These are phyloP conservation scores for Carcharodon carcharias DNA, from an alignment of 2,797 vertebrate species.

Conservation along the genomic window DNA sequence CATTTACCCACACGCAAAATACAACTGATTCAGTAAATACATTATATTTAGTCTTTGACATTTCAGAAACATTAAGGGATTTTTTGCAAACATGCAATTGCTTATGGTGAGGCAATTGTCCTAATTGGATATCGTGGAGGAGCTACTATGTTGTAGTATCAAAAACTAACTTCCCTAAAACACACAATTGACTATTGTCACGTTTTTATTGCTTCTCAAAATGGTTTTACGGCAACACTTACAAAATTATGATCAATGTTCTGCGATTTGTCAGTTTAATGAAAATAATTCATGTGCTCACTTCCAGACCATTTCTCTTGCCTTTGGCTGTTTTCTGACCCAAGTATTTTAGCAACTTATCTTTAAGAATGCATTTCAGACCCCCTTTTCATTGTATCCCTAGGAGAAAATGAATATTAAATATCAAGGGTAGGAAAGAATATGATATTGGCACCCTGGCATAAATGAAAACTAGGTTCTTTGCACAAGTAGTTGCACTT, in stretches of 20 bases:
- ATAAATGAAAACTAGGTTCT: background rate
- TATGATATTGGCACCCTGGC: background rate
- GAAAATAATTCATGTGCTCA: background rate
- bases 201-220: background rate
- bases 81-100: background rate
- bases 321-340: background rate
- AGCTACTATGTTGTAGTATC: background rate
- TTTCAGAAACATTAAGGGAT: background rate
- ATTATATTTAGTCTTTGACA: background rate
- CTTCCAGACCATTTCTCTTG: background rate
- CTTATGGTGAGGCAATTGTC: background rate
- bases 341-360: background rate
- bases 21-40: conserved; percentile 11
- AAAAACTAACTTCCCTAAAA: background rate
- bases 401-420: background rate
- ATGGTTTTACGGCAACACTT: background rate
- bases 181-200: background rate
- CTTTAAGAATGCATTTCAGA: background rate
- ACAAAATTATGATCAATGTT: background rate
- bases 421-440: background rate
- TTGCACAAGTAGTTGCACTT: background rate
- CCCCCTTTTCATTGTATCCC: background rate
- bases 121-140: background rate
- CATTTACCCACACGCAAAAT: conserved; percentile 27
- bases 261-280: background rate